A percentile compares a stretch with the other conserved stretches of the same genome.
phyloP scores from a whole-genome alignment of 2,113 vertebrate species.

The Genyomyrus donnyi region DNA sequence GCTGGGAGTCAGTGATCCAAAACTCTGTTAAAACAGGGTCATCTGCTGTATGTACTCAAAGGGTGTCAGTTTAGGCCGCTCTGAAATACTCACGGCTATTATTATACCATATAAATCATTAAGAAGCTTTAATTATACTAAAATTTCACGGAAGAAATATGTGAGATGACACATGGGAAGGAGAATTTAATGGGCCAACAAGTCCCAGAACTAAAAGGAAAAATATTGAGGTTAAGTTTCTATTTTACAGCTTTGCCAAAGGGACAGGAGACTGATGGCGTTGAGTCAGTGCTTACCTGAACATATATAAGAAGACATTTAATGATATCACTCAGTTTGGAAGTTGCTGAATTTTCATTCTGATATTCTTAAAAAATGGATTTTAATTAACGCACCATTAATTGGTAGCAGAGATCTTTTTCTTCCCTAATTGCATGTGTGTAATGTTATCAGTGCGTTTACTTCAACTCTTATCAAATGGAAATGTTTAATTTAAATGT shows the following conservation, averaged over 20 bases:
- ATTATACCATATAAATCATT: conserved; percentile 78
- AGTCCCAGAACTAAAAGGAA: conserved; percentile 66
- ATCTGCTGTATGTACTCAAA: conserved; percentile 62
- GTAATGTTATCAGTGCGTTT: conserved; percentile 39
- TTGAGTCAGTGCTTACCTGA: conserved; percentile 22
- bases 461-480: conserved; percentile 37
- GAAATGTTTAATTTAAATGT: not conserved
- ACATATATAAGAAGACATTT: conserved; percentile 19
- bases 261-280: conserved; percentile 40
- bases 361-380: conserved; percentile 44
- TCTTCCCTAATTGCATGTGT: conserved; percentile 47
- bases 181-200: conserved; percentile 73
- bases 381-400: conserved; percentile 56
- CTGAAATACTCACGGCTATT: conserved; percentile 69
- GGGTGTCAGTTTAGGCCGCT: conserved; percentile 69
- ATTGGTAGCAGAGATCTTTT: conserved; percentile 46
- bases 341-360: conserved; percentile 44
- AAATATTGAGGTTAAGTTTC: conserved; percentile 74
- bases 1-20: conserved; percentile 62
- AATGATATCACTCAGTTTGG: conserved; percentile 46
- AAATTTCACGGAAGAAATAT: conserved; percentile 68
- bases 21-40: conserved; percentile 71
- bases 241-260: conserved; percentile 65
- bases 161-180: conserved; percentile 69
- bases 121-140: conserved; percentile 75